Percentiles rank a stretch among this genome's conserved stretches.
phyloP scores from a whole-genome alignment of 2,888 invertebrate species.

The Neoscelio sp. region DNA sequence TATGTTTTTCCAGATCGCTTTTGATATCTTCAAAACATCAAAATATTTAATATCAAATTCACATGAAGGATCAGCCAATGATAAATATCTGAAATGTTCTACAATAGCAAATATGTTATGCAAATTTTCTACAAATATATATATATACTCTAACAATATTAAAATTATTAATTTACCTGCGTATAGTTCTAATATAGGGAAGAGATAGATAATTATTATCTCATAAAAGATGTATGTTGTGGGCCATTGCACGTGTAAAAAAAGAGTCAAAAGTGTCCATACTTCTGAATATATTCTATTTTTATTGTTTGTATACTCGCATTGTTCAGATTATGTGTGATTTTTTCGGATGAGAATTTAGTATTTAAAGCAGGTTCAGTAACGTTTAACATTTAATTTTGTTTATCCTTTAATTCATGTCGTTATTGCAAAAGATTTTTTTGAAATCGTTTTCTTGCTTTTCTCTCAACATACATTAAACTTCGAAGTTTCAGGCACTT shows the following conservation, averaged over 20 bases:
- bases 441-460: too few species aligned
- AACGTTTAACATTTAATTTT: too few species aligned
- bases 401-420: too few species aligned
- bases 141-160: not conserved
- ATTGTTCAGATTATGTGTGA: too few species aligned
- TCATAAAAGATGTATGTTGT: slow-evolving; percentile 1
- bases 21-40: slow-evolving; percentile 87
- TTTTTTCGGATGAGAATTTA: too few species aligned
- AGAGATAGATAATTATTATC: slow-evolving; percentile 6
- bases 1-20: slow-evolving; percentile 1
- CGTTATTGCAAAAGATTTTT: too few species aligned
- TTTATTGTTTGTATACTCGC: not conserved
- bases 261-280: not conserved
- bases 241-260: slow-evolving; percentile 4
- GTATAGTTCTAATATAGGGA: slow-evolving; percentile 8
- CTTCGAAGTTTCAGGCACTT: too few species aligned
- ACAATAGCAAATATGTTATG: too few species aligned
- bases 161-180: slow-evolving; percentile 4
- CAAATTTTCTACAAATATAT: not conserved
- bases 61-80: slow-evolving; percentile 83
- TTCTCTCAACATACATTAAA: too few species aligned
- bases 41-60: slow-evolving; percentile 90
- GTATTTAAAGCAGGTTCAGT: too few species aligned
- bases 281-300: not conserved
- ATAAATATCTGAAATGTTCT: slow-evolving; percentile 19